Base-by-base conservation (phyloP, 2,113 vertebrate genomes). In the Pterocles burchelli region DNA sequence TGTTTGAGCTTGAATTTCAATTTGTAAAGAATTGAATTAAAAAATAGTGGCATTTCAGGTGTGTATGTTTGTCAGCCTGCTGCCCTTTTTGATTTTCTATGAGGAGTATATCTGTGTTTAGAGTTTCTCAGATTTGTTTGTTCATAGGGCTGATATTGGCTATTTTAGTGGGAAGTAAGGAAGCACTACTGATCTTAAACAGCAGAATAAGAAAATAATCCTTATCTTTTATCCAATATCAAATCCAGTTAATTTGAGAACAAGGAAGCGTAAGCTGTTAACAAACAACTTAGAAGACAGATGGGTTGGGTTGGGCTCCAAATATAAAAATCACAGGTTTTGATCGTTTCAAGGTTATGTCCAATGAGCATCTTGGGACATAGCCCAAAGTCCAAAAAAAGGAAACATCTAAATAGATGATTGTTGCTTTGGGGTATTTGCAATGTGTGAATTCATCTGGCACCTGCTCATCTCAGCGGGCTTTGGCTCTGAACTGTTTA, bases 401-500 rank as follows among this genome's bases (percentile, higher is more conserved):
- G 36, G n/a, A 61, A 85, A 24, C 24, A 48, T n/a, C 43, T 49
- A 85, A 63, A 87, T 7, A 58, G 34, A 41, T 66, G 61, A 33
- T 87, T 63, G 13, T 46, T 70, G 33, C 34, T 81, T 62, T 55
- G 8, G 12, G 58, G 24, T 72, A 72, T 91, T 82, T 90, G 38
- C 89, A 51, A 71, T 66, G 55, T 90, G 29, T 31, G 61, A 97
- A 80, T 96, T 95, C 81, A 95, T 26, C 12, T 45, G 34, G 45
- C 70, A 85, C 29, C 71, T 76, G 55, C 38, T 94, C 33, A 38
- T 65, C 45, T 79, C 74, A 58, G 52, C 68, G 83, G 75, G 49
- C 9, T 93, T 81, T 89, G 72, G 41, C n/a, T 88, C 52, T 85
- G 45, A 96, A 93, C 43, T 55, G 9, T 95, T 91, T 91, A 75